Conservation (phyloP, 2,888 invertebrate species). For the Camponotus fellah region DNA sequence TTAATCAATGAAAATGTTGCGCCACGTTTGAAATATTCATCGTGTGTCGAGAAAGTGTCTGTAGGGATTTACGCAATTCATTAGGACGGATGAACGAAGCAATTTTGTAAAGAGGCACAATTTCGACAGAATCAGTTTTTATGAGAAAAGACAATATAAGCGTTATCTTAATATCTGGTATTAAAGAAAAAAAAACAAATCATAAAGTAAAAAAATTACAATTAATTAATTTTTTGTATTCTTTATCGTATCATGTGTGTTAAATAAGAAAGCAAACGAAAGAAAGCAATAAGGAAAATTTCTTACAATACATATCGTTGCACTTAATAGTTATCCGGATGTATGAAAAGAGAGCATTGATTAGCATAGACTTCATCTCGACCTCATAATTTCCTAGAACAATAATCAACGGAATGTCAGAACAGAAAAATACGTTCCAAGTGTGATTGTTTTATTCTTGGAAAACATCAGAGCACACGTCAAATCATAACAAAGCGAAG, state of each 20-base stretch:
- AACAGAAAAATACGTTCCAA: slow-evolving; percentile 2
- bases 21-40: slow-evolving; percentile 24
- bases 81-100: slow-evolving; percentile 15
- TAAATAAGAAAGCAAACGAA: background rate
- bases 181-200: background rate
- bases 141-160: background rate
- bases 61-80: slow-evolving; percentile 19
- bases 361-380: background rate
- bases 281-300: background rate
- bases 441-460: slow-evolving; percentile 23
- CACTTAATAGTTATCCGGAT: background rate
- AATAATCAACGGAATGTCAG: background rate
- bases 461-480: background rate
- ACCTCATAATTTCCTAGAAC: background rate
- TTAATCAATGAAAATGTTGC: slow-evolving; percentile 16
- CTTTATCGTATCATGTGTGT: background rate
- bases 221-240: background rate
- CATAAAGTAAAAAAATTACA: background rate
- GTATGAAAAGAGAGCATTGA: background rate
- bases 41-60: background rate
- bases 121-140: slow-evolving; percentile 20
- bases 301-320: background rate
- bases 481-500: slow-evolving; percentile 30
- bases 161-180: background rate
- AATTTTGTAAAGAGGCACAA: slow-evolving; percentile 31